Percentiles rank a stretch among this genome's conserved stretches.
These are phyloP conservation scores for Druon quercuslanigerum DNA, from an alignment of 1,140 invertebrate species.

Conservation along the genomic window DNA sequence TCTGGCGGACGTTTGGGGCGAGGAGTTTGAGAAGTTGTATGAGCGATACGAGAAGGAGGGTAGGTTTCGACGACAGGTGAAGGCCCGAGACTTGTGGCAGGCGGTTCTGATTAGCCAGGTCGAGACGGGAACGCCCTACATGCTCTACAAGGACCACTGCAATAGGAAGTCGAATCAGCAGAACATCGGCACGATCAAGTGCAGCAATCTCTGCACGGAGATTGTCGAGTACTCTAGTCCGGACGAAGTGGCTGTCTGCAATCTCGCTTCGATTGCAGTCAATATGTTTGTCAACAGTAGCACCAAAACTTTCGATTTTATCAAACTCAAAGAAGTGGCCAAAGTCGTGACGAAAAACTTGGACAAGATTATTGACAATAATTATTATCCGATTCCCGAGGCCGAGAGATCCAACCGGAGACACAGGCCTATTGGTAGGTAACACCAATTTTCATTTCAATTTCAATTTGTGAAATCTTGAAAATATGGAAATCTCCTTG, in stretches of 20 bases:
- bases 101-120: conserved; percentile 97
- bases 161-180: conserved; percentile 99
- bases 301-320: conserved; percentile 90
- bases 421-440: conserved; percentile 93
- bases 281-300: conserved; percentile 94
- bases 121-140: conserved; percentile 98
- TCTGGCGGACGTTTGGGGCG: conserved; percentile 93
- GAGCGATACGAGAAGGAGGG: conserved; percentile 91
- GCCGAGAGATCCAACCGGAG: conserved; percentile 91
- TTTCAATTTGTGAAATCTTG: too few relatives aligned
- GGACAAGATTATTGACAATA: conserved; percentile 98
- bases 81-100: conserved; percentile 94
- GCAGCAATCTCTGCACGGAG: conserved; percentile 98
- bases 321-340: conserved; percentile 90
- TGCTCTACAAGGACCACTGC: conserved; percentile 98
- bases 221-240: conserved; percentile 94
- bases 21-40: conserved; percentile 96
- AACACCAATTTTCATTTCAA: too few relatives aligned
- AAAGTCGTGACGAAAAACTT: conserved; percentile 95
- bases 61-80: conserved; percentile 84
- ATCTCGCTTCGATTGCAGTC: conserved; percentile 98
- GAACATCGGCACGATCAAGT: conserved; percentile 98
- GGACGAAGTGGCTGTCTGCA: conserved; percentile 98
- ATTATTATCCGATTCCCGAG: conserved; percentile 96
- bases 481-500: too few relatives aligned